Percentiles rank a stretch among this genome's conserved stretches.
Conservation (phyloP, 2,113 vertebrate genomes). For the Chaenocephalus aceratus region DNA sequence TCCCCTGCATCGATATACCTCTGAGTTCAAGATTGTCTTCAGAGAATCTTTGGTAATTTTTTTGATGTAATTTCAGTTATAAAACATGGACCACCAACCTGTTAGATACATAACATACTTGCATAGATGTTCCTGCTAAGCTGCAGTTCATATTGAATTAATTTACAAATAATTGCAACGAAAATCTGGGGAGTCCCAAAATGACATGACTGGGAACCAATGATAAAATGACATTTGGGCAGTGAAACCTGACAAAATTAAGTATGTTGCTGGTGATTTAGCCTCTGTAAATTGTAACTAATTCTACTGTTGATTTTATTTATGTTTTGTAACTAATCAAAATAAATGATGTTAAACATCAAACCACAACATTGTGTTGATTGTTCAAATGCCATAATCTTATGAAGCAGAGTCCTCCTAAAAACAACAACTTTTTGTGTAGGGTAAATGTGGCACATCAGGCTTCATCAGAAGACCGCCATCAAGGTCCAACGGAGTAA, state of each 20-base stretch:
- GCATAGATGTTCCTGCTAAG: conserved; percentile 11
- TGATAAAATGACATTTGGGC: conserved; percentile 63
- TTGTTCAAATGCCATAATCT: neutral
- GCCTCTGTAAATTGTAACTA: conserved; percentile 84
- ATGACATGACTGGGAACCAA: conserved; percentile 70
- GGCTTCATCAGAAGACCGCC: neutral
- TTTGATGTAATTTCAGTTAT: conserved; percentile 28
- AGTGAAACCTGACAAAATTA: conserved; percentile 67
- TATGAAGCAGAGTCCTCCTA: neutral
- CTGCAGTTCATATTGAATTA: conserved; percentile 23
- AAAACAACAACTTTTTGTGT: neutral
- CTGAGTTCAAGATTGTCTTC: conserved; percentile 29
- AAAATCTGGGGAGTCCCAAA: conserved; percentile 63
- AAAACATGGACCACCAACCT: conserved; percentile 1
- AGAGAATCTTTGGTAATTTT: conserved; percentile 21
- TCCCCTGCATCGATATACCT: conserved; percentile 58
- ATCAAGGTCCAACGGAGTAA: neutral
- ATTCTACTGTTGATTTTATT: conserved; percentile 85
- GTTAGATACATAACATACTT: conserved; percentile 1
- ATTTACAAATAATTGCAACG: conserved; percentile 32
- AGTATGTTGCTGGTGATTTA: conserved; percentile 79
- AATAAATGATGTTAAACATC: conserved; percentile 85
- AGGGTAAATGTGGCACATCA: neutral
- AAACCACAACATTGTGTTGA: conserved; percentile 11
- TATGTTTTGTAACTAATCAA: conserved; percentile 88